These are phyloP conservation scores for Chondrosia reniformis DNA, from an alignment of 37 sponge, comb jelly and placozoan genomes.

Conservation along the genomic window DNA sequence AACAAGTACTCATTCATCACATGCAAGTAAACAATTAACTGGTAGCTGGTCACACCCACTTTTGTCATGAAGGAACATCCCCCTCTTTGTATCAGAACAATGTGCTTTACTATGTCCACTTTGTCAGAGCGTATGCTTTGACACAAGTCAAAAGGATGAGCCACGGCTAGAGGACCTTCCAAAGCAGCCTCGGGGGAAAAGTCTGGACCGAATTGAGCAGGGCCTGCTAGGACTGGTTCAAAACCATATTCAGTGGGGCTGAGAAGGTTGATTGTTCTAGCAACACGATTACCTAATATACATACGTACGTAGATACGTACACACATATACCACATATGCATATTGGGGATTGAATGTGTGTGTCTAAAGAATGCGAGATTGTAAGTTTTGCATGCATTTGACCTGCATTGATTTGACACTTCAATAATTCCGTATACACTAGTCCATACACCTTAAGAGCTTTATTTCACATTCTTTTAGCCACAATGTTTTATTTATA, in stretches of 20 bases:
- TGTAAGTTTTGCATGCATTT: too few species aligned
- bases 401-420: too few species aligned
- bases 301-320: not conserved
- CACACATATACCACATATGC: not conserved
- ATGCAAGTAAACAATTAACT: too few species aligned
- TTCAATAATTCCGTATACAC: too few species aligned
- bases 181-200: not conserved
- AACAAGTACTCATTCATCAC: not conserved
- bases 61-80: constrained; percentile 88
- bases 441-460: too few species aligned
- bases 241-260: not conserved
- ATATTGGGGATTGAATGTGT: not conserved
- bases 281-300: too few species aligned
- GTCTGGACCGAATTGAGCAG: constrained; percentile 5
- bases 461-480: too few species aligned
- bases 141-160: constrained; percentile 32
- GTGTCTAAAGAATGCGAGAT: not conserved
- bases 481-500: too few species aligned
- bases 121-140: not conserved
- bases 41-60: constrained; percentile 42
- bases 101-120: constrained; percentile 26
- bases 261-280: not conserved
- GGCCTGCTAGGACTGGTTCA: not conserved
- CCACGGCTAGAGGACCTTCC: constrained; percentile 18
- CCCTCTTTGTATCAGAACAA: constrained; percentile 68